phyloP scores from a whole-genome alignment of 2,113 vertebrate genomes.

The Strix uralensis region DNA sequence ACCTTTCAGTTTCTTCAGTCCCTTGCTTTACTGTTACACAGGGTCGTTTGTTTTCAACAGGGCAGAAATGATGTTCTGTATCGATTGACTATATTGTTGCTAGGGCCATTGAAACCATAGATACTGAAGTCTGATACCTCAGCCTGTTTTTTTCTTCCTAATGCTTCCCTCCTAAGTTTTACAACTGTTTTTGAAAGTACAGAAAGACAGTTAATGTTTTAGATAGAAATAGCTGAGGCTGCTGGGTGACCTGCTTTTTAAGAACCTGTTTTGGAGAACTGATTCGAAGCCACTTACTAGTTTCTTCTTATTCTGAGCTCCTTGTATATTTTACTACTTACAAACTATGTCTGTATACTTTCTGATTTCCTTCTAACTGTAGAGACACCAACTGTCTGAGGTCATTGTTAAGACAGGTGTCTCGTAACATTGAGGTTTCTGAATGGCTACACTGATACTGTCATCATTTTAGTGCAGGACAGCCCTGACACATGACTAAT shows the following conservation, averaged over 20 bases:
- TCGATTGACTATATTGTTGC: neutral
- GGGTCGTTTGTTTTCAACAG: neutral
- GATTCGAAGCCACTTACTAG: neutral
- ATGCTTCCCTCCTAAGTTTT: neutral
- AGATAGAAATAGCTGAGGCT: neutral
- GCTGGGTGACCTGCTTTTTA: neutral
- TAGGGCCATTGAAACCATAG: fast-evolving
- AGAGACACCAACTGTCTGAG: neutral
- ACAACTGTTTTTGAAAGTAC: neutral
- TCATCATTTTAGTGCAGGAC: neutral
- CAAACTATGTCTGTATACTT: neutral
- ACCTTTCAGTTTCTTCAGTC: neutral
- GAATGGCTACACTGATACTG: neutral
- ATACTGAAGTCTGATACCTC: neutral
- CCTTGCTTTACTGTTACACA: neutral
- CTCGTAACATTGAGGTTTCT: neutral
- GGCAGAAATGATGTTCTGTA: neutral
- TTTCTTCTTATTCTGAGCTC: neutral
- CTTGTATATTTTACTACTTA: neutral
- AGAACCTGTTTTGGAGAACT: neutral
- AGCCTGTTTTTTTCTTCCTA: neutral
- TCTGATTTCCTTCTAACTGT: neutral
- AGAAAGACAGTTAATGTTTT: neutral
- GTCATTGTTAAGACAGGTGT: neutral
- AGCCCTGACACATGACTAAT: neutral